phyloP scores from a whole-genome alignment of 2,888 invertebrate species.

The Neelides folsomi region DNA sequence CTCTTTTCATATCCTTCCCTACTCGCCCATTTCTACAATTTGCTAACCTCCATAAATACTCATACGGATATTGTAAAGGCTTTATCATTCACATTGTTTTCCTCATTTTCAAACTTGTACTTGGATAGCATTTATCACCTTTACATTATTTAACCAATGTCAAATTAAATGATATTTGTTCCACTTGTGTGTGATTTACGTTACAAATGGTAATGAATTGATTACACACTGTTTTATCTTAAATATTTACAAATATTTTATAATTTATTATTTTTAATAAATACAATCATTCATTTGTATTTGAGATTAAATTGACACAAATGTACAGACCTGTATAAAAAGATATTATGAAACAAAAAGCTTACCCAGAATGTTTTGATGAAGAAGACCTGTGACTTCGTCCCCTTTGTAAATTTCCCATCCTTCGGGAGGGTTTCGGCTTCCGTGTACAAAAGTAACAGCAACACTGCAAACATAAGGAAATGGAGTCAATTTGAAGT shows the following conservation, averaged over 20 bases:
- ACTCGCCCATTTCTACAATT: too few species aligned
- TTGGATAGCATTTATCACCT: neutral
- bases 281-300: too few species aligned
- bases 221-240: too few species aligned
- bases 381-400: conserved; percentile 23
- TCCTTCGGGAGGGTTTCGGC: conserved; percentile 6
- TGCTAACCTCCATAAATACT: too few species aligned
- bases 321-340: conserved; percentile 25
- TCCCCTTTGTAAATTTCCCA: conserved; percentile 20
- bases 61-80: neutral
- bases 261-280: too few species aligned
- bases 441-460: conserved; percentile 31
- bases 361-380: conserved; percentile 18
- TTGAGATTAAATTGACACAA: too few species aligned
- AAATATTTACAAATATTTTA: too few species aligned
- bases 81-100: too few species aligned
- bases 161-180: neutral
- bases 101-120: neutral
- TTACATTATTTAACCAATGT: neutral
- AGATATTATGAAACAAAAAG: neutral
- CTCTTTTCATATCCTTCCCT: too few species aligned
- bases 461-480: conserved; percentile 19
- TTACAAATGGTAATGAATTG: too few species aligned
- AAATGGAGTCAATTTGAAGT: neutral
- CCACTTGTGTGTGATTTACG: too few species aligned